Conservation (phyloP, 2,888 invertebrate genomes). For the Branchellion lobata region DNA sequence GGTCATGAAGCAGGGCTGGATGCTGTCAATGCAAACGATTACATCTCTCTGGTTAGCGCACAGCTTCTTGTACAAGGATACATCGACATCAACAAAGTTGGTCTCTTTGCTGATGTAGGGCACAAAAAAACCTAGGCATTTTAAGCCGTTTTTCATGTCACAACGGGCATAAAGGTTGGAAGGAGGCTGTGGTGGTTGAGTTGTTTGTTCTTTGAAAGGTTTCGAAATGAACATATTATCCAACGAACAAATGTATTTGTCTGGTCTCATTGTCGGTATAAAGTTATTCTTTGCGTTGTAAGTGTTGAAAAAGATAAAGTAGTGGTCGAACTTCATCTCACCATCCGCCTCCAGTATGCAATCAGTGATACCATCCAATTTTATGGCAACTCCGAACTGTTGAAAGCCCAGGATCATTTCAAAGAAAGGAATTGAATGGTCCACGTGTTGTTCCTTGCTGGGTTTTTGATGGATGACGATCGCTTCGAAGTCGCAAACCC, state of each 20-base stretch:
- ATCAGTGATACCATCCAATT: neutral
- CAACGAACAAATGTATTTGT: neutral
- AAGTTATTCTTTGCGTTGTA: neutral
- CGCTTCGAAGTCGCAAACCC: neutral
- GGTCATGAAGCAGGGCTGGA: constrained; percentile 30
- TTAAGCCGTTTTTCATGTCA: neutral
- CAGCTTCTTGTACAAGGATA: neutral
- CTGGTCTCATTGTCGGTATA: neutral
- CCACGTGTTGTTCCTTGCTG: neutral
- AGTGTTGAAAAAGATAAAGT: neutral
- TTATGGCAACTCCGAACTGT: neutral
- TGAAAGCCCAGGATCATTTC: neutral
- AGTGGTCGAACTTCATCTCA: neutral
- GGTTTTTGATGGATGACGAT: neutral
- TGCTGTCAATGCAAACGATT: constrained; percentile 2
- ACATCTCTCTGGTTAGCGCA: neutral
- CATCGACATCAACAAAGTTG: neutral
- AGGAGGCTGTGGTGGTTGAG: neutral
- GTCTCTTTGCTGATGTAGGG: neutral
- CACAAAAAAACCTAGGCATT: constrained; percentile 4
- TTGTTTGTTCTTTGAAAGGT: neutral
- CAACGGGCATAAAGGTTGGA: neutral
- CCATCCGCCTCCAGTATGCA: neutral
- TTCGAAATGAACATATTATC: neutral
- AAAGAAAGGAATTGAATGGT: neutral